Conservation (phyloP, 2,888 invertebrate species). For the Periphyllus acericola region DNA sequence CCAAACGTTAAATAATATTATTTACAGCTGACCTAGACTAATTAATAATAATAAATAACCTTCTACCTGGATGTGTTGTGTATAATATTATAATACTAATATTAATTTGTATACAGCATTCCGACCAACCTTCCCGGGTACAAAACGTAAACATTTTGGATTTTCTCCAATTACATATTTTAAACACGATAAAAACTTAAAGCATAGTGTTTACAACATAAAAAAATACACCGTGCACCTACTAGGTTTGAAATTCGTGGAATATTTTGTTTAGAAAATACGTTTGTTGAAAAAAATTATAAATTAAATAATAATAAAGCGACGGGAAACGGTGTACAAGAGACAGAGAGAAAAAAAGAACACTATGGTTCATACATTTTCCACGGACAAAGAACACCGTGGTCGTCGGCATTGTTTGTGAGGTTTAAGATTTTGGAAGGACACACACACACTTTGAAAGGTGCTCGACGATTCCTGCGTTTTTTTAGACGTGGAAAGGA, state of each 20-base stretch:
- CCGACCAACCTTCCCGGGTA: background rate
- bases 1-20: background rate
- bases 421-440: no score
- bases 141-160: background rate
- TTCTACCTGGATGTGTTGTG: background rate
- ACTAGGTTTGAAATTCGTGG: background rate
- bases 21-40: background rate
- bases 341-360: background rate
- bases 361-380: background rate
- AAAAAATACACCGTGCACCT: background rate
- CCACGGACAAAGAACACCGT: background rate
- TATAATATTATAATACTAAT: constrained; percentile 1
- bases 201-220: background rate
- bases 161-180: background rate
- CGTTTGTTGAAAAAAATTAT: background rate
- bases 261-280: background rate
- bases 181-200: background rate
- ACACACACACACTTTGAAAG: no score
- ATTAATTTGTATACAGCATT: background rate
- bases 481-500: background rate
- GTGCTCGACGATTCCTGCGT: no score
- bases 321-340: background rate
- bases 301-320: background rate
- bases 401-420: background rate
- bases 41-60: constrained; percentile 20